Percentiles rank a stretch among this genome's conserved stretches.
These are phyloP conservation scores for Andrena chrysosceles DNA, from an alignment of 2,888 invertebrate species.

Conservation along the genomic window DNA sequence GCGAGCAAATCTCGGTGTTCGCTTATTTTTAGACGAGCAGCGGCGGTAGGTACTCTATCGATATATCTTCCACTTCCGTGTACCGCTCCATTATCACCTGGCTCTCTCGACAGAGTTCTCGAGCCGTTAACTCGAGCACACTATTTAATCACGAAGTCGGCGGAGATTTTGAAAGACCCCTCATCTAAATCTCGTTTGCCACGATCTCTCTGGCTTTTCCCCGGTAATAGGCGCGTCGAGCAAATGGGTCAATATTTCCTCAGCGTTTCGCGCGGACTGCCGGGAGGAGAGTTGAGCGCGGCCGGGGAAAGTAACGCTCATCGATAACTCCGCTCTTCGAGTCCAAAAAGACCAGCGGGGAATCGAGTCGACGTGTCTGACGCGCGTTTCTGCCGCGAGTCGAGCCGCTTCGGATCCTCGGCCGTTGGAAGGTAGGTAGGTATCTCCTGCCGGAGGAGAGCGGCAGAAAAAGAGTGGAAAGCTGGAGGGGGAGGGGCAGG, in stretches of 20 bases:
- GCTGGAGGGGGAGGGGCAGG: not conserved
- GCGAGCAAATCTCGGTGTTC: not conserved
- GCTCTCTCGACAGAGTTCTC: not conserved
- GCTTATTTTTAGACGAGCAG: too few relatives aligned
- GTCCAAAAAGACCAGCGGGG: conserved; percentile 24
- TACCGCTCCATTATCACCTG: not conserved
- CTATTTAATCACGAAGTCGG: not conserved
- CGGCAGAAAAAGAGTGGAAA: not conserved
- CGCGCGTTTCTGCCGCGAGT: conserved; percentile 27
- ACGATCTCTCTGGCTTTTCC: not conserved
- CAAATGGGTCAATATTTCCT: conserved; percentile 20
- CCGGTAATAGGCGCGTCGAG: not conserved
- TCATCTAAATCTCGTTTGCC: conserved; percentile 5
- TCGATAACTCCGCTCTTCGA: conserved; percentile 41
- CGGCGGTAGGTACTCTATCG: not conserved
- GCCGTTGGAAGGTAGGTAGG: conserved; percentile 19
- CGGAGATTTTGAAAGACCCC: not conserved
- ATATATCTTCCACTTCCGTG: not conserved
- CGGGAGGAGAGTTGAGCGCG: not conserved
- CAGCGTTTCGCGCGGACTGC: not conserved
- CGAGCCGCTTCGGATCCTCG: conserved; percentile 23
- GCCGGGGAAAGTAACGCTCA: conserved; percentile 38
- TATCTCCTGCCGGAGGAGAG: conserved; percentile 7
- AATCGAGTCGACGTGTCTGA: conserved; percentile 22
- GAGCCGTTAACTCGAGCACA: not conserved